Percentiles rank a stretch among this genome's conserved stretches.
Conservation (phyloP, 2,113 vertebrate species). For the Leiothrix lutea region DNA sequence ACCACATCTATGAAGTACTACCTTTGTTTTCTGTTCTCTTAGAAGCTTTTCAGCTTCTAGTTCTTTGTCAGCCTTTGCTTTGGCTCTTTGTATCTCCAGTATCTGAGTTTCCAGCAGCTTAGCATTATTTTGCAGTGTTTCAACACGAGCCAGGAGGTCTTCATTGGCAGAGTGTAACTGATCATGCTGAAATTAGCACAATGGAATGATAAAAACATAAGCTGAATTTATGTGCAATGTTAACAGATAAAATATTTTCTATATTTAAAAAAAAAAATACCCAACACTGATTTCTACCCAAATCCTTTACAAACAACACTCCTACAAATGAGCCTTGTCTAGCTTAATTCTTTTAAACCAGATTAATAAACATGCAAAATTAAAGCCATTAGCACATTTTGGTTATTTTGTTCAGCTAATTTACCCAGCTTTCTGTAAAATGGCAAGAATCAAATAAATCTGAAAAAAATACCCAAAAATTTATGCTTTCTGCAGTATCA, state of each 20-base stretch:
- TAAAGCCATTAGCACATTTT: background rate
- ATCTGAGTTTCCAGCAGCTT: conserved; percentile 85
- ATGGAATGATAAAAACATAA: background rate
- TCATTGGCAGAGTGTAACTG: conserved; percentile 83
- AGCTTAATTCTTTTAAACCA: background rate
- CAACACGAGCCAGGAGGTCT: conserved; percentile 79
- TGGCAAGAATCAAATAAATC: background rate
- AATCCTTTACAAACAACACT: background rate
- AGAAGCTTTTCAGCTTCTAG: conserved; percentile 85
- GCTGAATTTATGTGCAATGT: background rate
- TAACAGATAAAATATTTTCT: background rate
- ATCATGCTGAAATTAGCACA: conserved; percentile 76
- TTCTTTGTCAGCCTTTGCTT: conserved; percentile 81
- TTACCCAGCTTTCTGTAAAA: background rate
- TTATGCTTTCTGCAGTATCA: background rate
- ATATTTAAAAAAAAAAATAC: background rate
- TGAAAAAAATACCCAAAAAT: background rate
- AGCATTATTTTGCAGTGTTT: conserved; percentile 80
- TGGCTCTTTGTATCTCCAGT: conserved; percentile 83
- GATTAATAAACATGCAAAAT: background rate
- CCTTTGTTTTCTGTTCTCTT: conserved; percentile 93
- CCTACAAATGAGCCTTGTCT: background rate
- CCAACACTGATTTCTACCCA: background rate
- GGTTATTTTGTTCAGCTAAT: background rate
- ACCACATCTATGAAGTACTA: conserved; percentile 36